A percentile compares a stretch with the other conserved stretches of the same genome.
Conservation (phyloP, 1,140 invertebrate species). For the Lamellibrachia luymesi region DNA sequence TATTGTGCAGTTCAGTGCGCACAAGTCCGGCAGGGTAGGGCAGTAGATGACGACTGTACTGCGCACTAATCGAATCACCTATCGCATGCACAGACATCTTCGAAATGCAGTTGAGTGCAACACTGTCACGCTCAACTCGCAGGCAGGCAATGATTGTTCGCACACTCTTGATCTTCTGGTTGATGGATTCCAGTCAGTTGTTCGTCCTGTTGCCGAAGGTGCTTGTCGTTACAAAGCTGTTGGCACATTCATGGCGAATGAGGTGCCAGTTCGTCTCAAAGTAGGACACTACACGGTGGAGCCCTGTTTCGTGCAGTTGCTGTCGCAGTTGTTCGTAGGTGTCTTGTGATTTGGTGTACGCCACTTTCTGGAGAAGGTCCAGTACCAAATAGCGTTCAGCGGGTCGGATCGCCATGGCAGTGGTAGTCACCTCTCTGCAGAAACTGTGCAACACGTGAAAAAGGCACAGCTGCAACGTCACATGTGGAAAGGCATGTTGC, state of each 20-base stretch:
- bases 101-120: too few relatives aligned
- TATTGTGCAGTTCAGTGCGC: background rate
- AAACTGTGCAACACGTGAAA: background rate
- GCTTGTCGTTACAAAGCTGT: background rate
- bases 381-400: background rate
- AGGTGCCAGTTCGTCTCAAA: background rate
- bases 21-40: too few relatives aligned
- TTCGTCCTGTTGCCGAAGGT: background rate
- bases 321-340: slow-evolving; percentile 1
- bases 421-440: background rate
- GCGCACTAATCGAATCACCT: too few relatives aligned
- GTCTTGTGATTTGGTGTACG: background rate
- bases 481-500: background rate
- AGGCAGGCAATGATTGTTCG: too few relatives aligned
- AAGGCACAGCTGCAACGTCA: background rate
- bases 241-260: slow-evolving; percentile 3
- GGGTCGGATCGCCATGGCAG: background rate
- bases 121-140: too few relatives aligned
- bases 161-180: background rate
- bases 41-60: too few relatives aligned
- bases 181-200: background rate
- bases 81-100: too few relatives aligned
- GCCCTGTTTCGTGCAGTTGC: background rate
- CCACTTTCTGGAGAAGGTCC: background rate
- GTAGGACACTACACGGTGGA: background rate